Percentiles rank a stretch among this genome's conserved stretches.
These are phyloP conservation scores for Agapornis roseicollis DNA, from an alignment of 2,113 vertebrate species.

Conservation along the genomic window DNA sequence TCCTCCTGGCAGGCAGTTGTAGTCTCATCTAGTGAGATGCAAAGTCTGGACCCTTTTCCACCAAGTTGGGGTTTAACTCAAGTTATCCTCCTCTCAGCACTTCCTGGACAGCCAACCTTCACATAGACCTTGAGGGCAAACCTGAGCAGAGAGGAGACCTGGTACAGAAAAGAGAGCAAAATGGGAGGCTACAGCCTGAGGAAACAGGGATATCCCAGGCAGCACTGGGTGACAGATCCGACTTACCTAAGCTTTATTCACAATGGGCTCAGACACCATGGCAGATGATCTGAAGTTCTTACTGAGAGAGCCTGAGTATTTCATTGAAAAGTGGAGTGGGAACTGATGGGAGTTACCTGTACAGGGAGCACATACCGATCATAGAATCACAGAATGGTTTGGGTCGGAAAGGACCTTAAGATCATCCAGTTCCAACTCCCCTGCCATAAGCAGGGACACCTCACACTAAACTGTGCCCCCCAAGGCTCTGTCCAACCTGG, in stretches of 20 bases:
- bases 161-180: not conserved
- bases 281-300: not conserved
- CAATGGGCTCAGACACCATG: not conserved
- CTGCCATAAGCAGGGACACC: no score
- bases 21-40: rapidly evolving
- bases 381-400: no score
- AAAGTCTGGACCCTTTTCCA: not conserved
- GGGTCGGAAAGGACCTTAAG: no score
- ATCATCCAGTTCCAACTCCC: no score
- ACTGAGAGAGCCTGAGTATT: not conserved
- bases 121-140: not conserved
- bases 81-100: not conserved
- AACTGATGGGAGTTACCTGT: not conserved
- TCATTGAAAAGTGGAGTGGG: not conserved
- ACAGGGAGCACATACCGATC: not conserved
- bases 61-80: rapidly evolving
- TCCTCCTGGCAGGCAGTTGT: not conserved
- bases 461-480: no score
- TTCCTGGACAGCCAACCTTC: not conserved
- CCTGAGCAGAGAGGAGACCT: not conserved
- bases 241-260: not conserved
- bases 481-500: no score
- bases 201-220: not conserved
- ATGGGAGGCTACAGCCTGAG: not conserved
- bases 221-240: not conserved